Conservation (phyloP, 1,140 invertebrate species). For the Brachionus plicatilis region DNA sequence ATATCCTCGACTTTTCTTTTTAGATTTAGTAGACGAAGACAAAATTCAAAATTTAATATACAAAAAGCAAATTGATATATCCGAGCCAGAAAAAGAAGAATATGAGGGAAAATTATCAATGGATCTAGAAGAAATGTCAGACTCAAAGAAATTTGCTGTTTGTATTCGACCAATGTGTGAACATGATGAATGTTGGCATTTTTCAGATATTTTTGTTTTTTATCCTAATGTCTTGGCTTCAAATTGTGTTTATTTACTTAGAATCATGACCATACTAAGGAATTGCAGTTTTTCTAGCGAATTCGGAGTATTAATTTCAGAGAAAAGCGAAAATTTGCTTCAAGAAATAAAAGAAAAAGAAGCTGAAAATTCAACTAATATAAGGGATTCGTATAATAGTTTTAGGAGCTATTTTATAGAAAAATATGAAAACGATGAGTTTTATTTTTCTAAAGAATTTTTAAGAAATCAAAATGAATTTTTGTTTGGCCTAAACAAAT, state of each 20-base stretch:
- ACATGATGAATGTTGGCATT: slow-evolving; percentile 45
- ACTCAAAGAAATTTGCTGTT: not conserved
- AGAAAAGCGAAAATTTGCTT: not conserved
- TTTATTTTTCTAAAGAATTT: not conserved
- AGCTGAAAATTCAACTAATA: not conserved
- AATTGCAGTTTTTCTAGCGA: not conserved
- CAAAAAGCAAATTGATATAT: not conserved
- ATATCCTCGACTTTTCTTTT: slow-evolving; percentile 21
- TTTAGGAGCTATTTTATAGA: not conserved
- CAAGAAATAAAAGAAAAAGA: slow-evolving; percentile 1
- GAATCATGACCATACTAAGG: slow-evolving; percentile 24
- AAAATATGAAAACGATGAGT: not conserved
- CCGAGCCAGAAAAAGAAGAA: not conserved
- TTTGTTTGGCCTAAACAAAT: slow-evolving; percentile 37
- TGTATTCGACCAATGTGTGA: slow-evolving; percentile 47
- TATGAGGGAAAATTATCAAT: not conserved
- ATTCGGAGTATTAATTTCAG: not conserved
- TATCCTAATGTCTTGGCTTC: not conserved
- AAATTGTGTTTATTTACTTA: not conserved
- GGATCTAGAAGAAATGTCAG: not conserved
- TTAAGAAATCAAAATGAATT: not conserved
- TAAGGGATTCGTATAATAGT: not conserved
- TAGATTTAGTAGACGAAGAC: not conserved
- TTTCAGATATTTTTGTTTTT: not conserved
- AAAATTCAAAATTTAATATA: not conserved